Evolutionary conservation across 2,113 vertebrate genomes (phyloP).

Genomic region (Peromyscus californicus): DNA sequence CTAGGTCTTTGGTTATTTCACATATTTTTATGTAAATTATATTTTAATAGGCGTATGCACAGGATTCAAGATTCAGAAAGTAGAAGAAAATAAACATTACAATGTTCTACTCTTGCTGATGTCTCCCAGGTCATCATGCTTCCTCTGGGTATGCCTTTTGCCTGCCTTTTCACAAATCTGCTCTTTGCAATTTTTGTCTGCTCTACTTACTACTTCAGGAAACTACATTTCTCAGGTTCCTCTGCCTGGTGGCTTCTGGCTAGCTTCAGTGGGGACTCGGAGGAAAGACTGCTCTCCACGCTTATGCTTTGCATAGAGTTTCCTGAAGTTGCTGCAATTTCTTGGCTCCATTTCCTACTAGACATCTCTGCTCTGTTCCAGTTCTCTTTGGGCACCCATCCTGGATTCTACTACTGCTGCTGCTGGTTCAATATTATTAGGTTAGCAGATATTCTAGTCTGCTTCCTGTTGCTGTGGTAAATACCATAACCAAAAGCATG

Average conservation of each 20-base stretch:
- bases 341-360: neutral
- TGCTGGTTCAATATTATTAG: slow-evolving; percentile 15
- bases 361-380: too few relatives aligned
- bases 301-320: neutral
- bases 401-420: neutral
- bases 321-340: neutral
- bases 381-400: neutral
- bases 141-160: neutral
- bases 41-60: neutral
- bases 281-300: neutral
- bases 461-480: neutral
- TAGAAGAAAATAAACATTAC: neutral
- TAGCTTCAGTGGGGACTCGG: neutral
- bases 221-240: neutral
- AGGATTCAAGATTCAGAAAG: neutral
- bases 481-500: neutral
- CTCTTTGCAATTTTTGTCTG: neutral
- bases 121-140: neutral
- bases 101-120: neutral
- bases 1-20: neutral
- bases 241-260: neutral
- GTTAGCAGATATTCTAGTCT: neutral
- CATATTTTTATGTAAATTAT: neutral
- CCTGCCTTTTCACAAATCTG: neutral
- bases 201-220: neutral